Evolutionary conservation across 1,140 invertebrate species (phyloP).

Genomic region (Holotrichia oblita): DNA sequence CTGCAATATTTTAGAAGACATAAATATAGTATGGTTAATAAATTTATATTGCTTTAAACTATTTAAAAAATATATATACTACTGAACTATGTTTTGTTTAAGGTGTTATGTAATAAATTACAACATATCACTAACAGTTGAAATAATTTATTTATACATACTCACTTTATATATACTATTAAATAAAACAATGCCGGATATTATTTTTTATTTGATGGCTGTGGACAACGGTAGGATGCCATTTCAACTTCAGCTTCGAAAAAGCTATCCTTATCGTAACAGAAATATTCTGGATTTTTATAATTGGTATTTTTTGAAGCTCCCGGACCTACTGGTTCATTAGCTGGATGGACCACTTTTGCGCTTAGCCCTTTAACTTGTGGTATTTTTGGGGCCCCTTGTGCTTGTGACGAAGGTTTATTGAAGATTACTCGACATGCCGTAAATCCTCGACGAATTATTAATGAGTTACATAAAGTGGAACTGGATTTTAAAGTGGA

Average conservation of each 20-base stretch:
- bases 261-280: slow-evolving; percentile 80
- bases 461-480: slow-evolving; percentile 49
- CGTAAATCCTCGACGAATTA: slow-evolving; percentile 51
- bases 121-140: not conserved
- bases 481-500: slow-evolving; percentile 26
- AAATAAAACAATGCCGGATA: not conserved
- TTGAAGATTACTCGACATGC: slow-evolving; percentile 54
- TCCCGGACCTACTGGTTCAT: slow-evolving; percentile 73
- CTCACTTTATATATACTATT: slow-evolving; percentile 6
- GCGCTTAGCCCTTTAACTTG: slow-evolving; percentile 73
- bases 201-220: slow-evolving; percentile 66
- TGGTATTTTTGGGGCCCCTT: slow-evolving; percentile 25
- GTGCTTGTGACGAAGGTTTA: slow-evolving; percentile 42
- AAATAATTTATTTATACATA: slow-evolving; percentile 27
- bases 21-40: too few relatives aligned
- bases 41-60: too few relatives aligned
- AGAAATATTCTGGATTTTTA: slow-evolving; percentile 89
- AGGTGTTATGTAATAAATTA: not conserved
- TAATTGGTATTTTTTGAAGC: slow-evolving; percentile 77
- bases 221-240: slow-evolving; percentile 77
- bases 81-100: not conserved
- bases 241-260: slow-evolving; percentile 88
- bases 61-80: too few relatives aligned
- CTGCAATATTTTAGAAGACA: too few relatives aligned
- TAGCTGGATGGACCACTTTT: slow-evolving; percentile 67